Evolutionary conservation across 2,888 invertebrate genomes (phyloP), one percentile per base, ranked within the genome.

Genomic region (Portevinia maculata): DNA sequence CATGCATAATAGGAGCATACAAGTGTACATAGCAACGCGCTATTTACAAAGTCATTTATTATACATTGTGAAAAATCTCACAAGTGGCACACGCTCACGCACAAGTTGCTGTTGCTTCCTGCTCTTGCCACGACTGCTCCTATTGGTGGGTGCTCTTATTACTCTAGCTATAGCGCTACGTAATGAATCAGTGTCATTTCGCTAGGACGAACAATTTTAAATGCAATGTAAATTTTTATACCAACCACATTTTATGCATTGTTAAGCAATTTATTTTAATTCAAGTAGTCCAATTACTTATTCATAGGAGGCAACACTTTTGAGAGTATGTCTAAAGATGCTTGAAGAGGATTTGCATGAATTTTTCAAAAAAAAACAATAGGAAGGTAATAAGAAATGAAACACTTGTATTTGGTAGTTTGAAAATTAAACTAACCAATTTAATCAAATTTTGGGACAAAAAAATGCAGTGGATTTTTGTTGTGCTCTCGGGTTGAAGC

Each of bases 31-130:
- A 46, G 60, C 34, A 60, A 55, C 37, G 28, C 69, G 46, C 71
- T 73, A 78, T 78, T 78, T 78, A 78, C 76, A 78, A 41, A 41
- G 30, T 19, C 65, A 74, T 79, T 74, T 79, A 67, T 55, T 73
- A 46, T 73, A 48, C 32, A 60, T 73, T 79, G 73, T 74, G n/a
- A 24, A 62, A 79, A 74, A 74, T 79, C 69, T 50, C 62, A 79
- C 79, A 79, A 79, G 74, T 74, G 74, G 74, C 32, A 62, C 62
- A 79, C 79, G 74, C 32, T 57, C 55, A 79, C 79, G 79, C 79
- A 79, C 53, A 73, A 62, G 39, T 48, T 55, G 60, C 57, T 53
- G 41, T 24, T 65, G 28, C 48, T 57, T 41, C 30, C 46, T 60
- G 15, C 55, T 59, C 13, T 30, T 64, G 9, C 28, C 34, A 9